Evolutionary conservation across 1,140 invertebrate genomes (phyloP).

Genomic region (Pteromalus puparum): DNA sequence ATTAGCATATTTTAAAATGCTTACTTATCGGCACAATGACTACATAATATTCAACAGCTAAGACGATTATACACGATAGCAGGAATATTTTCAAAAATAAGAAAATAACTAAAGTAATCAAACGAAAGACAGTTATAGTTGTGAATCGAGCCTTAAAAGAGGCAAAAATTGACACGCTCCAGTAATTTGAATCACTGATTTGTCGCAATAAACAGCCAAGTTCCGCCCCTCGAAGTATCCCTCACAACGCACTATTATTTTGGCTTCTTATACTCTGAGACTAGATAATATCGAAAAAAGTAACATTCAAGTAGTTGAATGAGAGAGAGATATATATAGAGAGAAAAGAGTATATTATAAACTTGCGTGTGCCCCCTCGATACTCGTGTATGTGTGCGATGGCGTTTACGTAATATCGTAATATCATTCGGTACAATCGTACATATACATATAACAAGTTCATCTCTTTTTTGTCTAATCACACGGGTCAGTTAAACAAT

Average conservation of each 20-base stretch:
- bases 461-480: slow-evolving; percentile 36
- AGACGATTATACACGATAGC: neutral
- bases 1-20: no score
- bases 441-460: slow-evolving; percentile 38
- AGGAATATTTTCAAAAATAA: neutral
- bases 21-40: neutral
- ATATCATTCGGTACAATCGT: slow-evolving; percentile 33
- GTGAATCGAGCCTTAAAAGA: slow-evolving; percentile 1
- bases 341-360: slow-evolving; percentile 10
- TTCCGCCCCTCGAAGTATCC: neutral
- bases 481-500: slow-evolving; percentile 27
- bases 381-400: slow-evolving; percentile 16
- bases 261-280: neutral
- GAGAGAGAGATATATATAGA: neutral
- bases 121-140: neutral
- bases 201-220: neutral
- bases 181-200: neutral
- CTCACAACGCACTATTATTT: neutral
- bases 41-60: neutral
- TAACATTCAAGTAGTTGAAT: slow-evolving; percentile 5
- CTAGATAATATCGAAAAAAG: neutral
- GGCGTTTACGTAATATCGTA: slow-evolving; percentile 33
- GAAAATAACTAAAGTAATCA: neutral
- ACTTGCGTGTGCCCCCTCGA: slow-evolving; percentile 47
- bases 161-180: neutral